A percentile compares a stretch with the other conserved stretches of the same genome.
These are phyloP conservation scores for Cancer borealis DNA, from an alignment of 2,888 invertebrate species.

Conservation along the genomic window DNA sequence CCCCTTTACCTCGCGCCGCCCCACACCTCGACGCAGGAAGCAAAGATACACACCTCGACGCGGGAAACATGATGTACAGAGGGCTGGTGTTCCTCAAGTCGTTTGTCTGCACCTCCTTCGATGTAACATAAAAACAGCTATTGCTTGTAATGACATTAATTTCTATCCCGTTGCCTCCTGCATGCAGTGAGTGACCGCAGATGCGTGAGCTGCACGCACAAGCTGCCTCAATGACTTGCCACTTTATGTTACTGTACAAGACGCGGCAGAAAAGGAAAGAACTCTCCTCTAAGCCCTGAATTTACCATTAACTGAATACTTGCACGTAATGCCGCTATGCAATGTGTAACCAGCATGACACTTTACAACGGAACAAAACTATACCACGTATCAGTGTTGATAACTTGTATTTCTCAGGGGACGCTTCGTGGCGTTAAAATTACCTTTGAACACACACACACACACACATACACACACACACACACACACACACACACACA, in stretches of 20 bases:
- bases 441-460: neutral
- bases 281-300: neutral
- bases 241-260: neutral
- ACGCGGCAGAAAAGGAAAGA: neutral
- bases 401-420: no score
- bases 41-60: neutral
- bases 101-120: slow-evolving; percentile 18
- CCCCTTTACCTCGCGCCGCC: slow-evolving; percentile 8
- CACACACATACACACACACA: neutral
- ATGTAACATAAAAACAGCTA: neutral
- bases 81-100: neutral
- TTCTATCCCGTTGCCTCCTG: slow-evolving; percentile 33
- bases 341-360: no score
- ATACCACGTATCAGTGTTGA: no score
- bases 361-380: no score
- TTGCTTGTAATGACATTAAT: slow-evolving; percentile 38
- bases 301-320: neutral
- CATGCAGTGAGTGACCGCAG: slow-evolving; percentile 35
- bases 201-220: neutral
- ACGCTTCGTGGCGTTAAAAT: no score
- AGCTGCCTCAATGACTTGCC: neutral
- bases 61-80: neutral
- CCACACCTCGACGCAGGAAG: neutral
- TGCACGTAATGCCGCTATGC: neutral
- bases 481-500: neutral